Conservation (phyloP, 35 echinoderm and acorn worm species). For the Apostichopus japonicus region DNA sequence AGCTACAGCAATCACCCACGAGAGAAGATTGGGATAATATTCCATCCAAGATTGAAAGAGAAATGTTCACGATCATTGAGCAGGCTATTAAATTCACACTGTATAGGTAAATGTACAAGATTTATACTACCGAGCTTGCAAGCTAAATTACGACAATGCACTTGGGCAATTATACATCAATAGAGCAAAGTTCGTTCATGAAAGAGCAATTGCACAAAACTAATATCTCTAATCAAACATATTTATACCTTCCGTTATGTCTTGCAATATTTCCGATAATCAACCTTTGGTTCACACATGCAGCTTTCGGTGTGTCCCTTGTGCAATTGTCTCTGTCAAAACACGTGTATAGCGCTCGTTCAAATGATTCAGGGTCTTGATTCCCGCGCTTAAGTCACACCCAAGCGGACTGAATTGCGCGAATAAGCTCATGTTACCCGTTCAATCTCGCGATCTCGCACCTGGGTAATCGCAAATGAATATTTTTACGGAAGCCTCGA, state of each 20-base stretch:
- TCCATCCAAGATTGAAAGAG: background rate
- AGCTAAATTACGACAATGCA: background rate
- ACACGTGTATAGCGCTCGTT: conserved; percentile 48
- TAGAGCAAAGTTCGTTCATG: conserved; percentile 11
- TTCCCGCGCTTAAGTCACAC: conserved; percentile 38
- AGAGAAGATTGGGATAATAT: background rate
- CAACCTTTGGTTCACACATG: background rate
- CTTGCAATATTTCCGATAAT: conserved; percentile 21
- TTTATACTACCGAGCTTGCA: background rate
- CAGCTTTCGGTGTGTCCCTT: background rate
- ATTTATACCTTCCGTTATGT: conserved; percentile 20
- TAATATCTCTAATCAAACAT: background rate
- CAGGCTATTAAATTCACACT: background rate
- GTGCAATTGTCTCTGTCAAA: conserved; percentile 1
- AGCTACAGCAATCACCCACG: background rate
- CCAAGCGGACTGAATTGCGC: conserved; percentile 22
- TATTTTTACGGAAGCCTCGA: conserved; percentile 24
- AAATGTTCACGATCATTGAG: background rate
- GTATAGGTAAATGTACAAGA: background rate
- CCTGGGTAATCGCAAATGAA: background rate
- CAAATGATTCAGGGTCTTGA: conserved; percentile 23
- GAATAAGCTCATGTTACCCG: conserved; percentile 32
- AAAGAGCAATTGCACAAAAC: background rate
- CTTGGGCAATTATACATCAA: conserved; percentile 2
- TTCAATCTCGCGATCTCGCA: conserved; percentile 39